phyloP scores from a whole-genome alignment of 2,797 vertebrate species.

The Danio albolineatus region DNA sequence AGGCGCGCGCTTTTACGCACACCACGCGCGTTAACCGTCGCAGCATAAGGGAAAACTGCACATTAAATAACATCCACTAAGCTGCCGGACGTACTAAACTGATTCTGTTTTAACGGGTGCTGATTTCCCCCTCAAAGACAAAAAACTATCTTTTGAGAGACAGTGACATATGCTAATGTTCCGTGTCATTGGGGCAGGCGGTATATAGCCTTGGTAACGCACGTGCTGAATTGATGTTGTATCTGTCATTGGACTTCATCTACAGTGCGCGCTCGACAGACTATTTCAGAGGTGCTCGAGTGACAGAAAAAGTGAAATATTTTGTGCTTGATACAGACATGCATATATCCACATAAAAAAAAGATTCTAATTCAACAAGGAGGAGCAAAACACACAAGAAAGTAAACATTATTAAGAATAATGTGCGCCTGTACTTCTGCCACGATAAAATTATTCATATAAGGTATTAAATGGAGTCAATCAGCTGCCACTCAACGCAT shows the following conservation, averaged over 20 bases:
- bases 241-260: slow-evolving; percentile 39
- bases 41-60: slow-evolving; percentile 39
- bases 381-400: not conserved
- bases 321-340: not conserved
- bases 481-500: not conserved
- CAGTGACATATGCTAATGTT: slow-evolving; percentile 59
- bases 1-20: slow-evolving; percentile 17
- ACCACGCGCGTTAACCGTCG: slow-evolving; percentile 31
- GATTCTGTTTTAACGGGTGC: slow-evolving; percentile 34
- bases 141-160: slow-evolving; percentile 53
- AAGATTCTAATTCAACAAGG: not conserved
- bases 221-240: slow-evolving; percentile 46
- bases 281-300: slow-evolving; percentile 1
- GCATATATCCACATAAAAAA: not conserved
- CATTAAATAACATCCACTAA: slow-evolving; percentile 38
- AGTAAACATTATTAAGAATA: not conserved
- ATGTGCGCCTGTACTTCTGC: not conserved
- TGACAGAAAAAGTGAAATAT: slow-evolving; percentile 25
- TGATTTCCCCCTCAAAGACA: slow-evolving; percentile 40
- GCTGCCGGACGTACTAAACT: slow-evolving; percentile 17
- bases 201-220: slow-evolving; percentile 37
- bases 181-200: slow-evolving; percentile 48
- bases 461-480: not conserved
- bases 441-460: not conserved
- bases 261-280: slow-evolving; percentile 33